A percentile compares a stretch with the other conserved stretches of the same genome.
Conservation (phyloP, 1,140 invertebrate species). For the Odontomachus brunneus region DNA sequence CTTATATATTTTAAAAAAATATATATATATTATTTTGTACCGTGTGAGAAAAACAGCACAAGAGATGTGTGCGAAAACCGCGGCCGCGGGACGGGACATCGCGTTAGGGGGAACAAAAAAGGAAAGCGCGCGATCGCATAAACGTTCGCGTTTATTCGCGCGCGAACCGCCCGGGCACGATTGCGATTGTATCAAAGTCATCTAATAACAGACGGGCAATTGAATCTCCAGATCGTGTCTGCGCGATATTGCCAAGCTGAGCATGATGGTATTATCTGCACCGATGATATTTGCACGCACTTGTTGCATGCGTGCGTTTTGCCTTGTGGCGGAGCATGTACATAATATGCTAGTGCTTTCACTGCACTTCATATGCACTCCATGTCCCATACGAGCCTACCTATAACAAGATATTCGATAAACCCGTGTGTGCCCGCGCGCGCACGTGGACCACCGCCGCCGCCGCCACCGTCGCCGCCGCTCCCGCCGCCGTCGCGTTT, state of each 20-base stretch:
- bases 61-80: no score
- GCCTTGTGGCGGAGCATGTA: conserved; percentile 79
- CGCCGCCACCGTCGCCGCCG: no score
- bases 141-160: conserved; percentile 15
- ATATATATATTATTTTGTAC: no score
- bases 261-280: conserved; percentile 83
- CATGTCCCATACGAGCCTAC: conserved; percentile 82
- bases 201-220: conserved; percentile 80
- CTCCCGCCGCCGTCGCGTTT: conserved; percentile 55
- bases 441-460: conserved; percentile 59
- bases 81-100: no score
- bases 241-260: conserved; percentile 78
- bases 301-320: conserved; percentile 84
- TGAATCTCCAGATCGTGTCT: conserved; percentile 78
- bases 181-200: conserved; percentile 72
- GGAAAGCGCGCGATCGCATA: background rate
- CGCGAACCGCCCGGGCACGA: conserved; percentile 21
- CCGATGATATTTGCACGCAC: conserved; percentile 84
- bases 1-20: no score
- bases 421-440: conserved; percentile 70
- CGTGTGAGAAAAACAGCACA: no score
- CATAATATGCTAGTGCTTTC: conserved; percentile 83
- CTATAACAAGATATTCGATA: conserved; percentile 82
- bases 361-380: conserved; percentile 85
- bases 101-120: no score